Base-by-base conservation (phyloP, 2,113 vertebrate genomes). In the Hiodon alosoides region DNA sequence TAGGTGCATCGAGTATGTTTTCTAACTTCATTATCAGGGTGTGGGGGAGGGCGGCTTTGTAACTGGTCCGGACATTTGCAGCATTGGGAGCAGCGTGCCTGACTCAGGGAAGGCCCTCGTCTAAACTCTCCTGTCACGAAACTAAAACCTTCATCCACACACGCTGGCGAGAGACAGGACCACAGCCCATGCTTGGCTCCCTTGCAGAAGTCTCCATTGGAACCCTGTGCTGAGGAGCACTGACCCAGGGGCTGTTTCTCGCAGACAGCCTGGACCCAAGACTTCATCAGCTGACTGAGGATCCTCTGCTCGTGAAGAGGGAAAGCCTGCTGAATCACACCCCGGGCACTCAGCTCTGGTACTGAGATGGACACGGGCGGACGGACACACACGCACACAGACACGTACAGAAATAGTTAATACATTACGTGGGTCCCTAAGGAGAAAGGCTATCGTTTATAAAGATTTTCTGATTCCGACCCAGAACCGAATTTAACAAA, bases 181-280 rank as follows among this genome's bases (percentile, higher is more conserved):
- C 9, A 14, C 11, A 3, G 52, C 16, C 2, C 13, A 16, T 11
- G 14, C 59, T 11, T 67, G 72, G n/a, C 62, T 57, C 53, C n/a
- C 52, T 17, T 7, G 17, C 8, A 13, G 67, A 48, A 50, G 4
- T 11, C 2, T 3, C 2, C 5, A 5, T 10, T n/a, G 52, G 8
- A 10, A 46, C 6, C 6, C 11, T 8, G 54, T 16, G 2, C 7
- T 58, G 13, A 58, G 9, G 58, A 74, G 11, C 2, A 83, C 88
- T 84, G 62, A 98, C 96, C 97, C 60, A 98, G 86, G 0, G 96
- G 97, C 83, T 98, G 96, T 6, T 96, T 94, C 84, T 97, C 95
- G 70, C 95, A 98, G 74, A 97, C 92, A 0, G 96, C 96, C 88
- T 97, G 95, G 68, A 99, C 96, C 97, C 97, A 98, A 1, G 94